phyloP scores from a whole-genome alignment of 2,797 vertebrate genomes.

The Brachyrhaphis roseni region DNA sequence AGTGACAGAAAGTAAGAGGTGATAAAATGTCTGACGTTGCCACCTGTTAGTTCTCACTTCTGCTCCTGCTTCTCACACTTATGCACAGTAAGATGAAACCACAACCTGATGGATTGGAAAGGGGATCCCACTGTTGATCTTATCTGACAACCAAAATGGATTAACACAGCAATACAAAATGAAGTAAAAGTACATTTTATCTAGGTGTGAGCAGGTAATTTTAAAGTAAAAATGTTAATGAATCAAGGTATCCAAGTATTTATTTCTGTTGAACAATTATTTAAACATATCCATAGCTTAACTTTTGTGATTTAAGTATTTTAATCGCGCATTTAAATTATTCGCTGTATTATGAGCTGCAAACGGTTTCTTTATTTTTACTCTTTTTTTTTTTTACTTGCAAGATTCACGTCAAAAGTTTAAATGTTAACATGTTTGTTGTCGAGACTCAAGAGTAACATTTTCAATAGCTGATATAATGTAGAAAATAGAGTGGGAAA shows the following conservation, averaged over 20 bases:
- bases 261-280: not conserved
- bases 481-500: not conserved
- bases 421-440: not conserved
- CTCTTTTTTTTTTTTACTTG: too few species aligned
- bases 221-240: not conserved
- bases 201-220: not conserved
- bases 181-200: not conserved
- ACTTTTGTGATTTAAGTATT: not conserved
- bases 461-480: not conserved
- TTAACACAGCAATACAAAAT: constrained; percentile 1
- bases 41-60: constrained; percentile 32
- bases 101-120: not conserved
- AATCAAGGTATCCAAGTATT: not conserved
- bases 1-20: constrained; percentile 28
- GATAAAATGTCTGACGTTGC: constrained; percentile 43
- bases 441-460: not conserved
- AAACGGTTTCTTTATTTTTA: not conserved
- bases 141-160: constrained; percentile 16
- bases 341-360: not conserved
- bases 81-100: constrained; percentile 1
- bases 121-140: constrained; percentile 33
- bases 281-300: not conserved
- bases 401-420: too few species aligned
- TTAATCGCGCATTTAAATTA: not conserved
- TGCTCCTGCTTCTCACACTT: not conserved